Evolutionary conservation across 2,797 vertebrate genomes (phyloP).

Genomic region (Cephalopachus bancanus): DNA sequence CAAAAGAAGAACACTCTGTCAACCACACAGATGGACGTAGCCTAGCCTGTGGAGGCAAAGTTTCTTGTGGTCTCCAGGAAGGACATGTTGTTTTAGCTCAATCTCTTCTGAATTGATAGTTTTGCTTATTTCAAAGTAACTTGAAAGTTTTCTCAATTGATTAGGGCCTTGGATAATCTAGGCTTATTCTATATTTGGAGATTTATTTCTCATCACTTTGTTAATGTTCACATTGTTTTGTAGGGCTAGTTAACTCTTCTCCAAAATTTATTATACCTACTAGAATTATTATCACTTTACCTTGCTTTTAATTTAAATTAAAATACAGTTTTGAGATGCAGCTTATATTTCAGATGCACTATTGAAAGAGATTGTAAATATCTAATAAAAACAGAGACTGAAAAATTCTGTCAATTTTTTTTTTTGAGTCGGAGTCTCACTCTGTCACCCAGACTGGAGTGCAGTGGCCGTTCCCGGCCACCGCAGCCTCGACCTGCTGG

Average conservation of each 20-base stretch:
- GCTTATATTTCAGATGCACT: neutral
- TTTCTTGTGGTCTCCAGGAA: neutral
- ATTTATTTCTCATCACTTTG: neutral
- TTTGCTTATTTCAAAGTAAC: neutral
- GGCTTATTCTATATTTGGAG: neutral
- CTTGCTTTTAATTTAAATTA: neutral
- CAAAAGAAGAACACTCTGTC: neutral
- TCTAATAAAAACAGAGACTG: neutral
- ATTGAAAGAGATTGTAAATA: neutral
- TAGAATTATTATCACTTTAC: neutral
- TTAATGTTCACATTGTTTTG: neutral
- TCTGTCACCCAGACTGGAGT: no score
- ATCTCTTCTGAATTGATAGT: neutral
- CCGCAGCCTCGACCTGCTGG: no score
- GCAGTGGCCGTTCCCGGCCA: no score
- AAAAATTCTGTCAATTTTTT: neutral
- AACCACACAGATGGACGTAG: neutral
- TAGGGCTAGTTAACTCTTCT: neutral
- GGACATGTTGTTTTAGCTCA: neutral
- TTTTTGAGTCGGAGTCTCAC: no score
- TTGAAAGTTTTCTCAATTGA: neutral
- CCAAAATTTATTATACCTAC: neutral
- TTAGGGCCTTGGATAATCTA: neutral
- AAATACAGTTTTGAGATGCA: neutral
- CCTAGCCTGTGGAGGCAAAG: neutral